phyloP scores from a whole-genome alignment of 2,113 vertebrate genomes.

The Capreolus pygargus region DNA sequence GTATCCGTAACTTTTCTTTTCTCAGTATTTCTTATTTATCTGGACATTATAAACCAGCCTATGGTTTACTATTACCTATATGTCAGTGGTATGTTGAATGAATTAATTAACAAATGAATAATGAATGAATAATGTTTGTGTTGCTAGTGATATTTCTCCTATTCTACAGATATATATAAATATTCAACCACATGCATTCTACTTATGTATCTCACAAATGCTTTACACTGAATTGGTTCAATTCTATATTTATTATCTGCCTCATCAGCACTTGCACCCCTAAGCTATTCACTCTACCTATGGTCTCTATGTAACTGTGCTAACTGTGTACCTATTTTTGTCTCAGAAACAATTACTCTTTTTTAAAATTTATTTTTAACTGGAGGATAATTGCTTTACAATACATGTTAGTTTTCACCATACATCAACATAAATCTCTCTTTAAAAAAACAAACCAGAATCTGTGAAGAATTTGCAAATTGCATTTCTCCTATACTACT shows the following conservation, averaged over 20 bases:
- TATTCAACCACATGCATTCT: background rate
- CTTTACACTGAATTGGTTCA: background rate
- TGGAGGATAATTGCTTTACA: background rate
- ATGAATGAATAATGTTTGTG: background rate
- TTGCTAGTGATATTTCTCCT: background rate
- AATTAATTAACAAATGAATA: background rate
- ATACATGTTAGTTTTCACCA: background rate
- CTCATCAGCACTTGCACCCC: background rate
- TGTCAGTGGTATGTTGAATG: background rate
- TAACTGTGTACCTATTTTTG: background rate
- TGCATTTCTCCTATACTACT: background rate
- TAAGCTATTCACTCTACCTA: background rate
- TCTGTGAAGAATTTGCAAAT: background rate
- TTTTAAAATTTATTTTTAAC: background rate
- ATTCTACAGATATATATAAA: background rate
- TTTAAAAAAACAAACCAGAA: background rate
- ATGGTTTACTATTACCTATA: background rate
- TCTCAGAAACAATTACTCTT: background rate
- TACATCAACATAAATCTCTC: background rate
- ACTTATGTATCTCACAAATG: background rate
- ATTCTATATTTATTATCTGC: background rate
- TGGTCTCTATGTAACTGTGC: background rate
- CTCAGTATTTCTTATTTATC: background rate
- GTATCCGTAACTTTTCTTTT: background rate
- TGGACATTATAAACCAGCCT: background rate